Percentiles rank a stretch among this genome's conserved stretches.
These are phyloP conservation scores for Rhynchopsitta pachyrhyncha DNA, from an alignment of 2,113 vertebrate genomes.

Conservation along the genomic window DNA sequence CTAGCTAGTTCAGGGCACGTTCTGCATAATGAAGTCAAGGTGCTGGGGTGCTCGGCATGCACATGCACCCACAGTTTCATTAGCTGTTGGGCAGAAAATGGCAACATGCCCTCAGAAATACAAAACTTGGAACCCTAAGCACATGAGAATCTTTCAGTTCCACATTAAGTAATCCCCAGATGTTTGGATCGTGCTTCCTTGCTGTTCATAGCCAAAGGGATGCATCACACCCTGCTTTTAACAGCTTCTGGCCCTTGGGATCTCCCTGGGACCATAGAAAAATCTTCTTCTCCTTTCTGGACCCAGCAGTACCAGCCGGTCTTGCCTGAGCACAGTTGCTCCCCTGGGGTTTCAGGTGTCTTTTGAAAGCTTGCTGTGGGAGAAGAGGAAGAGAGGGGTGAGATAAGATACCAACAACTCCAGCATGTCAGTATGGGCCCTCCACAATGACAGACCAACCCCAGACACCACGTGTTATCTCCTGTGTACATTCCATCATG, in stretches of 20 bases:
- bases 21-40: slow-evolving; percentile 3
- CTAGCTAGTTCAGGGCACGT: neutral
- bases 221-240: neutral
- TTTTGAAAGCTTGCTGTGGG: neutral
- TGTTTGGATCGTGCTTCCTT: neutral
- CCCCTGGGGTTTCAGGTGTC: neutral
- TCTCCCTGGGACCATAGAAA: neutral
- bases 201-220: neutral
- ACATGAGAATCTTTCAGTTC: neutral
- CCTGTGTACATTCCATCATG: neutral
- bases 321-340: neutral
- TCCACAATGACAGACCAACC: neutral
- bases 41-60: neutral
- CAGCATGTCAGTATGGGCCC: neutral
- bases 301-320: neutral
- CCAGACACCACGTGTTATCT: neutral
- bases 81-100: neutral
- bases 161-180: neutral
- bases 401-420: neutral
- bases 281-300: neutral
- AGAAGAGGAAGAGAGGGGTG: neutral
- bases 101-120: neutral
- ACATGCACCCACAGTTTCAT: neutral
- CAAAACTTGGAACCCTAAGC: neutral
- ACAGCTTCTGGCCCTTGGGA: neutral